phyloP scores from a whole-genome alignment of 2,888 invertebrate genomes.

The Lasioglossum lativentre region DNA sequence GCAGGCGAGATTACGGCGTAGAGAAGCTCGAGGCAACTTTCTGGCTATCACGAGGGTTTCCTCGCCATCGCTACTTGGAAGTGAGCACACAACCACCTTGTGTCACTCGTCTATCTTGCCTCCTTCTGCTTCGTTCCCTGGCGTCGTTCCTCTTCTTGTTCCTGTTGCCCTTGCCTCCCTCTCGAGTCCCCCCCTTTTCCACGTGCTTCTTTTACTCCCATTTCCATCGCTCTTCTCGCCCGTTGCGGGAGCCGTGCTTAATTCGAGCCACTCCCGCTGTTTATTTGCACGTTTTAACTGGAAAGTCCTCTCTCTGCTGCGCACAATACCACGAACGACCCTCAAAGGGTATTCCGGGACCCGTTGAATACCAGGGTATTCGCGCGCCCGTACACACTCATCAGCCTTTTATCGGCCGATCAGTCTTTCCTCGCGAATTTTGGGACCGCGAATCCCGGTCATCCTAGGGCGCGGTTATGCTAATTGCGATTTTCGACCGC shows the following conservation, averaged over 20 bases:
- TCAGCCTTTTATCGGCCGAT: slow-evolving; percentile 35
- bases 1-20: neutral
- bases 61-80: slow-evolving; percentile 32
- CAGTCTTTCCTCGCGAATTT: neutral
- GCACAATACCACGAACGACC: slow-evolving; percentile 67
- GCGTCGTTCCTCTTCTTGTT: slow-evolving; percentile 32
- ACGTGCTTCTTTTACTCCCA: slow-evolving; percentile 47
- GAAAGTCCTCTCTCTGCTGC: slow-evolving; percentile 61
- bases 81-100: slow-evolving; percentile 65
- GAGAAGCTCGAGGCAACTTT: neutral
- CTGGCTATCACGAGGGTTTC: neutral
- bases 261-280: slow-evolving; percentile 68
- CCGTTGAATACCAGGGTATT: slow-evolving; percentile 32
- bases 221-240: slow-evolving; percentile 49
- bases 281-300: slow-evolving; percentile 70
- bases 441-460: no score
- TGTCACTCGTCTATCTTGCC: slow-evolving; percentile 52
- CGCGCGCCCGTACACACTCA: neutral
- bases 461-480: no score
- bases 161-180: slow-evolving; percentile 32
- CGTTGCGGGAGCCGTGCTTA: slow-evolving; percentile 63
- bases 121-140: slow-evolving; percentile 39
- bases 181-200: slow-evolving; percentile 27
- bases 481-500: no score
- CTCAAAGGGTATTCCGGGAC: slow-evolving; percentile 62